These are phyloP conservation scores for Talpa occidentalis DNA, from an alignment of 2,113 vertebrate genomes.

Conservation along the genomic window DNA sequence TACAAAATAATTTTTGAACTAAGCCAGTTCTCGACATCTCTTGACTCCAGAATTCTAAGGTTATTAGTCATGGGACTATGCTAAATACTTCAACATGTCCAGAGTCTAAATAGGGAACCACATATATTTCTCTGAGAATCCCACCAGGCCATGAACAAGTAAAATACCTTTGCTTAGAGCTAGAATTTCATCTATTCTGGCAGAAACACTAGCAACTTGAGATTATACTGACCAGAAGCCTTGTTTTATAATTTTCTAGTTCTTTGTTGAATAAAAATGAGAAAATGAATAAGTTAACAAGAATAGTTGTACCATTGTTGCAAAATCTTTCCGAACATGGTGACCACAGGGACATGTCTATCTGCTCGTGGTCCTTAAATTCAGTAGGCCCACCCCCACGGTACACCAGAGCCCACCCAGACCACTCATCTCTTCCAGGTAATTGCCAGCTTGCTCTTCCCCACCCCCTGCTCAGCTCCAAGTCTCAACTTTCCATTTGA, in stretches of 20 bases:
- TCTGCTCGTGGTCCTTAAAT: background rate
- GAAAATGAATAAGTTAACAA: conserved; percentile 5
- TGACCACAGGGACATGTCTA: background rate
- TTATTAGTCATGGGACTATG: background rate
- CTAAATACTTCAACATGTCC: background rate
- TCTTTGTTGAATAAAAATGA: conserved; percentile 28
- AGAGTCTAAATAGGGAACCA: background rate
- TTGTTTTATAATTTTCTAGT: background rate
- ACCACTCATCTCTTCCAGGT: background rate
- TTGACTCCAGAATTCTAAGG: background rate
- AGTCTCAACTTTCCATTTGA: background rate
- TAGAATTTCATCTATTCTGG: background rate
- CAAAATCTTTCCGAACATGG: background rate
- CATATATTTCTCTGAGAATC: background rate
- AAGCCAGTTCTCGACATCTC: conserved; percentile 9
- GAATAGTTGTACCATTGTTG: background rate
- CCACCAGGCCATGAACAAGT: background rate
- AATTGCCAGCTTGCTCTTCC: background rate
- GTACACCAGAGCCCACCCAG: background rate
- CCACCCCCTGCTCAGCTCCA: background rate
- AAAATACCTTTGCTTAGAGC: background rate
- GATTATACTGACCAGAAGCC: background rate
- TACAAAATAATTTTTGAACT: background rate
- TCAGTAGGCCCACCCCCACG: background rate
- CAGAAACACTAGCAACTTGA: background rate